Percentiles rank a stretch among this genome's conserved stretches.
Evolutionary conservation across 2,797 vertebrate genomes (phyloP).

Genomic region (Syngnathus acus): DNA sequence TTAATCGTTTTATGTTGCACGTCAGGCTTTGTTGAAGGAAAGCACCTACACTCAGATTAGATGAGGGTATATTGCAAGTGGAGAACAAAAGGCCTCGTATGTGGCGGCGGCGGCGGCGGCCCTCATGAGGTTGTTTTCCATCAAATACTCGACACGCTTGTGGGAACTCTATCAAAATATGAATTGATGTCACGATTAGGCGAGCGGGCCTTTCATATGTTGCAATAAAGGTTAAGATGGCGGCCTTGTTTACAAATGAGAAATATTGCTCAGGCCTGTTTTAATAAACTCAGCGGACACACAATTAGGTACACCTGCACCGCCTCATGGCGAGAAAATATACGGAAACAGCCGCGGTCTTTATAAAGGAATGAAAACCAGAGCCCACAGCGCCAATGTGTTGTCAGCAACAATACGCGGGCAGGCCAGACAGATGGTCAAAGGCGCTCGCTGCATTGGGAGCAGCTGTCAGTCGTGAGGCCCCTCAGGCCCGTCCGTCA

Average conservation of each 20-base stretch:
- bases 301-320: neutral
- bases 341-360: neutral
- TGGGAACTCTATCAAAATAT: neutral
- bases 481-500: conserved; percentile 21
- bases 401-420: conserved; percentile 34
- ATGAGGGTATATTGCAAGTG: conserved; percentile 19
- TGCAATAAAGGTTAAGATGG: neutral
- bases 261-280: neutral
- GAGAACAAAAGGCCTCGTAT: conserved; percentile 27
- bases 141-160: neutral
- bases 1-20: conserved; percentile 57
- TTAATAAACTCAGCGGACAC: neutral
- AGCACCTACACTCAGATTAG: conserved; percentile 5
- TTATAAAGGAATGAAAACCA: neutral
- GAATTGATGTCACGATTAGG: neutral
- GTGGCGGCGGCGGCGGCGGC: neutral
- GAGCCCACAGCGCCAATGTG: conserved; percentile 12
- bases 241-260: neutral
- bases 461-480: conserved; percentile 44
- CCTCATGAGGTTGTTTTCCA: conserved; percentile 18
- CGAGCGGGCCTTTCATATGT: neutral
- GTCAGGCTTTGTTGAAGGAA: conserved; percentile 41
- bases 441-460: conserved; percentile 39
- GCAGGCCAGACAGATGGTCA: conserved; percentile 43
- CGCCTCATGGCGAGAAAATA: neutral